phyloP scores from a whole-genome alignment of 1,140 invertebrate species.

The Bursaphelenchus mucronatus region DNA sequence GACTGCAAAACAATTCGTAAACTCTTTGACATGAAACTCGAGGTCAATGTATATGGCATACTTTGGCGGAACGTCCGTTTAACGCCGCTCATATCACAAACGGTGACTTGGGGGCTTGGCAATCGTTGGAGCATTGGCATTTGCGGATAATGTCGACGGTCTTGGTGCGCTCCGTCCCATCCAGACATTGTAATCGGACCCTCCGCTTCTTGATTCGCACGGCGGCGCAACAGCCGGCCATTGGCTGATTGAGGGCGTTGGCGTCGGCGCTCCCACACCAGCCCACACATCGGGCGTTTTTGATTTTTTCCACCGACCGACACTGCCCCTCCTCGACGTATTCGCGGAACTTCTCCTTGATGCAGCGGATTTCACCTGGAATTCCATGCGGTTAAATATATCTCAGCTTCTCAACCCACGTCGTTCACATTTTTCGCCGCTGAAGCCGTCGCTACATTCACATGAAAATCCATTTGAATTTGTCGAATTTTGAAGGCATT shows the following conservation, averaged over 20 bases:
- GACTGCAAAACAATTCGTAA: too few species aligned
- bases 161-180: conserved; percentile 86
- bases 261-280: conserved; percentile 63
- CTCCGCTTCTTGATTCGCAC: conserved; percentile 48
- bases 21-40: too few species aligned
- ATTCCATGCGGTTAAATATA: too few species aligned
- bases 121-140: conserved; percentile 65
- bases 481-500: conserved; percentile 71
- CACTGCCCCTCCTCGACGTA: conserved; percentile 83
- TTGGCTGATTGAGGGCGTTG: neutral
- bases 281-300: conserved; percentile 78
- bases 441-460: conserved; percentile 79
- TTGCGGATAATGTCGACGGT: conserved; percentile 91
- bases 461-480: conserved; percentile 76
- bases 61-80: too few species aligned
- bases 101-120: too few species aligned
- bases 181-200: conserved; percentile 70
- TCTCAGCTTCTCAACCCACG: conserved; percentile 2
- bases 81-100: too few species aligned
- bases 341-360: conserved; percentile 81
- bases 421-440: conserved; percentile 81
- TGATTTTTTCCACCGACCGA: conserved; percentile 78
- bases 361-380: conserved; percentile 71
- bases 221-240: conserved; percentile 45
- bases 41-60: too few species aligned